A percentile compares a stretch with the other conserved stretches of the same genome.
phyloP scores from a whole-genome alignment of 2,113 vertebrate species.

The Trichomycterus rosablanca region DNA sequence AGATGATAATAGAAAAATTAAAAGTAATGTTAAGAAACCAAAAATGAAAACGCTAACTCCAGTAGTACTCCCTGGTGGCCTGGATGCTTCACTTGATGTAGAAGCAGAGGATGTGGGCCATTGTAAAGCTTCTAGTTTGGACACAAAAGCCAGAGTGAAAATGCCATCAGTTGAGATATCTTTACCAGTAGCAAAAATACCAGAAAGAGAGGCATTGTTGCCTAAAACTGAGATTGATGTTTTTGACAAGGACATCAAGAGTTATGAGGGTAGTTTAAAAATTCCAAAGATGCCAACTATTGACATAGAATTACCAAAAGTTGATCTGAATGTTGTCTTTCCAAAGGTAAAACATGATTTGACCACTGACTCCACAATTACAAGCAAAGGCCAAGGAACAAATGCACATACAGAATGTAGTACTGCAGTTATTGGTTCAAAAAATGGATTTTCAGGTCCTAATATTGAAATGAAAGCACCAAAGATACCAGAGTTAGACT shows the following conservation, averaged over 20 bases:
- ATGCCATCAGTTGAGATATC: slow-evolving; percentile 70
- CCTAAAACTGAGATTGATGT: slow-evolving; percentile 60
- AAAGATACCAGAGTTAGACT: slow-evolving; percentile 60
- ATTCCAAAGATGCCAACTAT: slow-evolving; percentile 62
- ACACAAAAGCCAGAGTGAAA: slow-evolving; percentile 58
- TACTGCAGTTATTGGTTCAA: slow-evolving; percentile 8
- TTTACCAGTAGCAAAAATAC: slow-evolving; percentile 51
- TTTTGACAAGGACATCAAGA: slow-evolving; percentile 57
- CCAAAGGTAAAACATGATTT: slow-evolving; percentile 48
- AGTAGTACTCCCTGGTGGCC: too few species aligned
- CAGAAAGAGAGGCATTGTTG: slow-evolving; percentile 51
- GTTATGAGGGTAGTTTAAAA: slow-evolving; percentile 66
- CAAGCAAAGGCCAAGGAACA: too few species aligned
- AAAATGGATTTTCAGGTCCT: slow-evolving; percentile 19
- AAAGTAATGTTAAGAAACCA: slow-evolving; percentile 64
- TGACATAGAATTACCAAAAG: slow-evolving; percentile 66
- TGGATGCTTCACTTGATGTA: too few species aligned
- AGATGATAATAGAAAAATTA: slow-evolving; percentile 54
- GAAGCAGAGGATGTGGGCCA: slow-evolving; percentile 43
- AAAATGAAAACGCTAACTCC: slow-evolving; percentile 74
- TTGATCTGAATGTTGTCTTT: slow-evolving; percentile 64
- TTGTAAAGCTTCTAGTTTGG: slow-evolving; percentile 14
- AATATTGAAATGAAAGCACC: slow-evolving; percentile 50
- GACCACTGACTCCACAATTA: neutral
- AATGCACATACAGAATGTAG: too few species aligned